Evolutionary conservation across 2,888 invertebrate species (phyloP), one percentile per base, ranked within the genome.

Genomic region (Drosophila quinaria): DNA sequence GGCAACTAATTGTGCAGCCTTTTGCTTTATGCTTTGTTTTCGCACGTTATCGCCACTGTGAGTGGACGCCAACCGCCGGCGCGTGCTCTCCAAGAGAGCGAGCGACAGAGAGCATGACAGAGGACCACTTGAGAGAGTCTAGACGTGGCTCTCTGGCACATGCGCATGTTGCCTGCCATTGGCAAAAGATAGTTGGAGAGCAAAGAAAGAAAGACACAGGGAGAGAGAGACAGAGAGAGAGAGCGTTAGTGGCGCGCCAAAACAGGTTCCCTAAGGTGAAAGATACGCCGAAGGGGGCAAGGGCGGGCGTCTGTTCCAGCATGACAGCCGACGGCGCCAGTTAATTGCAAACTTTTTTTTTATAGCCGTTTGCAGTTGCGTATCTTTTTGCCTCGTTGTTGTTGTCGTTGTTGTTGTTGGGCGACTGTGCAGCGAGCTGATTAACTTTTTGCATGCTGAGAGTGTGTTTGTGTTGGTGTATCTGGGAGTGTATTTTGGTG

Each of bases 361-460:
- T 73, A 81, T 80, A 77, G 85, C 60, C 67, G 70, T 68, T 65
- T 46, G 31, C 58, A 58, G 69, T 70, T 74, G 70, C 61, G 65
- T 63, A 78, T 79, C 66, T 78, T 68, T 67, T 65, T 49, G 33
- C 64, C n/a, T 37, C 22, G 49, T 54, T 66, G 59, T 58, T 52
- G 33, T 51, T 66, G 59, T 58, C 51, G 33, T 51, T 59, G 52
- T 44, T 66, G 52, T 49, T 67, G 72, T 58, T 58, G 62, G 65
- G 67, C 52, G 42, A 66, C 60, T 79, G 75, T 74, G 75, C 63
- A 79, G 61, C 68, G 66, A 59, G 72, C 84, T 85, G 84, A 85
- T 85, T 85, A 85, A 88, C 87, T 87, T 84, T 88, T 89, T 80
- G 89, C 89, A 80, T 85, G 86, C 81, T 86, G 86, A 70, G 65